phyloP scores from a whole-genome alignment of 1,140 invertebrate species.

The Aradophagus sp. region DNA sequence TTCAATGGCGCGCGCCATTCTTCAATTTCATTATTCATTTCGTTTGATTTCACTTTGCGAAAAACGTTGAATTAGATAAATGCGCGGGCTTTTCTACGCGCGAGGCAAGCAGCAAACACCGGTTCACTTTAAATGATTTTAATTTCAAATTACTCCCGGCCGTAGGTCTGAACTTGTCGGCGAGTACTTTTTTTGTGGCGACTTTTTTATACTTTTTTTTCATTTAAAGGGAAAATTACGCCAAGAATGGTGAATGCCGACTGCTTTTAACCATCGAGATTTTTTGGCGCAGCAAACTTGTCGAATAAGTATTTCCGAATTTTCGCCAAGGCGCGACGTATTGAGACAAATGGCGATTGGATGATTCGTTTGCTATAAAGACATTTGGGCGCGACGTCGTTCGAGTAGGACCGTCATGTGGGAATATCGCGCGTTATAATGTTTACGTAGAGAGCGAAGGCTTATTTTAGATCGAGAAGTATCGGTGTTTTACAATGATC shows the following conservation, averaged over 20 bases:
- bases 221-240: no score
- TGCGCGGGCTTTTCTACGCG: conserved; percentile 7
- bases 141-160: conserved; percentile 14
- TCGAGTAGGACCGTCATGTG: not conserved
- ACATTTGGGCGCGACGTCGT: not conserved
- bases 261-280: not conserved
- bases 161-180: not conserved
- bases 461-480: conserved; percentile 22
- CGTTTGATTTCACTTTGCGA: conserved; percentile 5
- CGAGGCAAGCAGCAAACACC: conserved; percentile 5
- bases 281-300: not conserved
- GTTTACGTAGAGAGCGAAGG: conserved; percentile 12
- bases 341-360: not conserved
- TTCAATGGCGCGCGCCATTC: conserved; percentile 5
- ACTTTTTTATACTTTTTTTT: no score
- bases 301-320: not conserved
- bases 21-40: conserved; percentile 23
- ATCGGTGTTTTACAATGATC: conserved; percentile 20
- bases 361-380: not conserved
- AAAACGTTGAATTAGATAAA: conserved; percentile 14
- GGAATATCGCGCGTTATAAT: conserved; percentile 13
- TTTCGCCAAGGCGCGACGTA: not conserved
- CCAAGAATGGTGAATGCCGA: not conserved
- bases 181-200: conserved; percentile 5
- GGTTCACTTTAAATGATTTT: conserved; percentile 6